A percentile compares a stretch with the other conserved stretches of the same genome.
Evolutionary conservation across 2,888 invertebrate species (phyloP).

Genomic region (Oscheius sp.): DNA sequence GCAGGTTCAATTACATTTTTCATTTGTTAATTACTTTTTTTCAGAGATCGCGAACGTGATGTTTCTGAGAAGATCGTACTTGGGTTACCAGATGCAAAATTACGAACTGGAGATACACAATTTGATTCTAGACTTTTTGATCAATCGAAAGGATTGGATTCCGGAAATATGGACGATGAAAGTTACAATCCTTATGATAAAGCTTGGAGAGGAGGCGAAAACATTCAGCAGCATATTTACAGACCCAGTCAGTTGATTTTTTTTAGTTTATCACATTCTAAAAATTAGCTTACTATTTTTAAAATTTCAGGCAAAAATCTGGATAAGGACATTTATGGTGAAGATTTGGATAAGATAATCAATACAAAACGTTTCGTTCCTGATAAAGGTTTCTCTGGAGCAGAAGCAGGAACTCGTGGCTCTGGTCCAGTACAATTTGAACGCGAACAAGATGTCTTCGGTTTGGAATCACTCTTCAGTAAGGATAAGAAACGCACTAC

Average conservation of each 20-base stretch:
- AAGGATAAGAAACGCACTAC: constrained; percentile 76
- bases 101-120: constrained; percentile 71
- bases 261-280: background rate
- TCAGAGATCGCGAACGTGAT: constrained; percentile 86
- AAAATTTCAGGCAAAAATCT: constrained; percentile 75
- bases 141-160: constrained; percentile 82
- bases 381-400: constrained; percentile 94
- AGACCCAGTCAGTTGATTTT: constrained; percentile 78
- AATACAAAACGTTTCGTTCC: constrained; percentile 94
- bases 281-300: background rate
- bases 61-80: constrained; percentile 98
- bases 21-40: background rate
- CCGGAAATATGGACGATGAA: constrained; percentile 90
- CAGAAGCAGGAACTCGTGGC: constrained; percentile 76
- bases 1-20: constrained; percentile 31
- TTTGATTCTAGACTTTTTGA: constrained; percentile 97
- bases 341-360: constrained; percentile 87
- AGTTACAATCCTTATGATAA: constrained; percentile 97
- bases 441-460: constrained; percentile 89
- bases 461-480: constrained; percentile 95
- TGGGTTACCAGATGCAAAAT: constrained; percentile 84
- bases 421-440: constrained; percentile 84
- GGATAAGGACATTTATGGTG: constrained; percentile 89
- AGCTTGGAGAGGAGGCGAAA: constrained; percentile 92
- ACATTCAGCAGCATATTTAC: constrained; percentile 87